Evolutionary conservation across 2,888 invertebrate species (phyloP), one percentile per base, ranked within the genome.

Genomic region (Pachliopta kotzebuea): DNA sequence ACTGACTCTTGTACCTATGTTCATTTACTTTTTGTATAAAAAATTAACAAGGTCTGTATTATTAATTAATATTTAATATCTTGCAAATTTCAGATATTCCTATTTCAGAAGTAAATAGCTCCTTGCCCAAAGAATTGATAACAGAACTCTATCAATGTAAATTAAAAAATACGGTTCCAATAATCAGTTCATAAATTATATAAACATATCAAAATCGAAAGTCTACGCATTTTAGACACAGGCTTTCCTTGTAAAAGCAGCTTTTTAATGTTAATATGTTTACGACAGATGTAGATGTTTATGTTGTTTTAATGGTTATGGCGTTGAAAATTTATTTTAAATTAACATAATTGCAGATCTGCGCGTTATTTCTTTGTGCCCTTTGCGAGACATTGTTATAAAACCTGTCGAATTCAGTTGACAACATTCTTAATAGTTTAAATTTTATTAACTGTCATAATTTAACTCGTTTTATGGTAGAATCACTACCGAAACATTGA

Each of bases 371-470:
- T 54, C 0, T 26, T 18, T 24, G 54, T 56, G 56, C 7, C 4
- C 37, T 21, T 14, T 37, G 26, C 9, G n/a, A 45, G 7, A n/a
- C n/a, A 4, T 11, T 42, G 23, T 58, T 26, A 45, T n/a, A 50
- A 50, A 61, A 49, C 55, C 54, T 55, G 31, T 60, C 23, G 20
- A 31, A 45, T 45, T 55, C 17, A 52, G 20, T 8, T 9, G 24
- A 54, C 24, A 45, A 61, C 11, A 21, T 21, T 54, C n/a, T 49
- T 52, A 11, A 52, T 21, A 52, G 9, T 52, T 14, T 62, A 23
- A 45, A 37, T 62, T 56, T 37, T 56, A 56, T 50, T 62, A 56
- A 62, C n/a, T 49, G 56, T 56, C 62, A 49, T 21, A 23, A 18
- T 54, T 26, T 61, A 2, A 55, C 9, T 21, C 29, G 31, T 31